phyloP scores from a whole-genome alignment of 2,797 vertebrate genomes.

The Gadopsis bispinosus region DNA sequence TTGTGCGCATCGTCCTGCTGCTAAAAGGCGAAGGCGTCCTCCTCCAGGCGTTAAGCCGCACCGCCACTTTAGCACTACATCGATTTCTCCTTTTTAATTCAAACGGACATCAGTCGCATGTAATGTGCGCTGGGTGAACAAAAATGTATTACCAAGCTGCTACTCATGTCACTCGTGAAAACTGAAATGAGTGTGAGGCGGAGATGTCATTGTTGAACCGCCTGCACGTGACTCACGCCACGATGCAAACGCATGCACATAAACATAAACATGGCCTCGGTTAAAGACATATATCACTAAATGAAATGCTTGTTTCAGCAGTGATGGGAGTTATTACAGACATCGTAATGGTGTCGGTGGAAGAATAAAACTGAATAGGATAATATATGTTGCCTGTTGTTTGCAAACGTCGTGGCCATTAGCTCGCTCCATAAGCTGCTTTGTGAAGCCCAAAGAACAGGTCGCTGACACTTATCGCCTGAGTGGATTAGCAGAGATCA shows the following conservation, averaged over 20 bases:
- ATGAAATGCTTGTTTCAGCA: background rate
- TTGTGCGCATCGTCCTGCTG: too few relatives aligned
- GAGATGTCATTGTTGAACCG: background rate
- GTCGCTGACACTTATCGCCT: slow-evolving; percentile 35
- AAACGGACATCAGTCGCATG: too few relatives aligned
- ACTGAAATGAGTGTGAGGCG: background rate
- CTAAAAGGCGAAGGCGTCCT: too few relatives aligned
- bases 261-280: background rate
- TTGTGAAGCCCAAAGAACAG: background rate
- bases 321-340: background rate
- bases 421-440: slow-evolving; percentile 21
- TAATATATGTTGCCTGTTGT: background rate
- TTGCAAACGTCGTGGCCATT: background rate
- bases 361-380: background rate
- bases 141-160: background rate
- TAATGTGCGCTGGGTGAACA: too few relatives aligned
- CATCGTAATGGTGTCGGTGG: background rate
- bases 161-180: background rate
- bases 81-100: too few relatives aligned
- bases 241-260: too few relatives aligned
- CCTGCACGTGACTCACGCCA: too few relatives aligned
- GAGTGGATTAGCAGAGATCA: slow-evolving; percentile 51
- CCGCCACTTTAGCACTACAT: too few relatives aligned
- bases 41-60: too few relatives aligned
- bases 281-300: background rate